Percentiles rank a stretch among this genome's conserved stretches.
These are phyloP conservation scores for Lordiphosa stackelbergi DNA, from an alignment of 1,140 invertebrate species.

Conservation along the genomic window DNA sequence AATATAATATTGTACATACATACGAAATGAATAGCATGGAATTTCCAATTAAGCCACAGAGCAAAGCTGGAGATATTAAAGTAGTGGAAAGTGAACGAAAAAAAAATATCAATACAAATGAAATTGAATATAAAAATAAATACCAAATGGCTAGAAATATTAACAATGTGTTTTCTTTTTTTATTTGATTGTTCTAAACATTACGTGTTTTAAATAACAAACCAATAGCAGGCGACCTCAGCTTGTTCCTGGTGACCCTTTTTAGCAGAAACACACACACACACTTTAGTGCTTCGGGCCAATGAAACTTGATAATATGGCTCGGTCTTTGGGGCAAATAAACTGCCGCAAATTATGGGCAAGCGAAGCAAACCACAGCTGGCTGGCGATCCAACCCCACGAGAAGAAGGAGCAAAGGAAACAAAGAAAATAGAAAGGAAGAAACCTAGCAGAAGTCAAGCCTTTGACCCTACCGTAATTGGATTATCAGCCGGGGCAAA, in stretches of 20 bases:
- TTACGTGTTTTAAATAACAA: too few species aligned
- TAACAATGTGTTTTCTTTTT: slow-evolving; percentile 41
- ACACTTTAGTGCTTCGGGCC: slow-evolving; percentile 50
- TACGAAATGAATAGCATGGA: slow-evolving; percentile 28
- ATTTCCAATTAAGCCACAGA: slow-evolving; percentile 36
- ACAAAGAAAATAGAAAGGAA: slow-evolving; percentile 12
- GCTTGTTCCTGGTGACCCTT: slow-evolving; percentile 54
- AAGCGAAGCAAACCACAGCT: slow-evolving; percentile 30
- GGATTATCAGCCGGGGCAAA: slow-evolving; percentile 61
- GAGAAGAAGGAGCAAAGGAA: slow-evolving; percentile 7
- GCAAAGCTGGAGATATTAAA: slow-evolving; percentile 42
- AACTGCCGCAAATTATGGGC: slow-evolving; percentile 62
- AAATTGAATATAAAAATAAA: slow-evolving; percentile 71
- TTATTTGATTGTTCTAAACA: slow-evolving; percentile 7
- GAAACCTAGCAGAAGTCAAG: slow-evolving; percentile 8
- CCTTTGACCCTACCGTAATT: slow-evolving; percentile 59
- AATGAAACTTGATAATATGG: slow-evolving; percentile 65
- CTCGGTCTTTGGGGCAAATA: slow-evolving; percentile 50
- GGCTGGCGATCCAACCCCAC: background rate
- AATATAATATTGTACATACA: slow-evolving; percentile 6
- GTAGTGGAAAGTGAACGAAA: slow-evolving; percentile 36
- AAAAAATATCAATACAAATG: slow-evolving; percentile 59
- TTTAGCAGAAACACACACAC: slow-evolving; percentile 14
- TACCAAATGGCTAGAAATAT: slow-evolving; percentile 68
- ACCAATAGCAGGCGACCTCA: slow-evolving; percentile 24